Evolutionary conservation across 2,797 vertebrate genomes (phyloP).

Genomic region (Thunnus albacares): DNA sequence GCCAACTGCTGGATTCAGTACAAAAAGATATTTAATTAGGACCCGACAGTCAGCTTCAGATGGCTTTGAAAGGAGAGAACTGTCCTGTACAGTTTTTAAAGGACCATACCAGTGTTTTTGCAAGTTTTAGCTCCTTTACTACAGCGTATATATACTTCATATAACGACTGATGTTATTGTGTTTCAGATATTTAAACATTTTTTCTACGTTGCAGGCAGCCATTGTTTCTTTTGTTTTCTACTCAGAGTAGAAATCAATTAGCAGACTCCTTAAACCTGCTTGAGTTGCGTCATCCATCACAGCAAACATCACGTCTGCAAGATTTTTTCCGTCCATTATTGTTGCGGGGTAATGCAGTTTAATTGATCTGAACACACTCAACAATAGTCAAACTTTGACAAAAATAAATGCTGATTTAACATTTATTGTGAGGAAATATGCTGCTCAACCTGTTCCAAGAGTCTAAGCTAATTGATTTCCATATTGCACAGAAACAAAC

Average conservation of each 20-base stretch:
- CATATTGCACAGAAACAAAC: background rate
- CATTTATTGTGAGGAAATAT: background rate
- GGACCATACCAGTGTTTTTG: slow-evolving; percentile 63
- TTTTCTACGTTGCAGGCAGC: background rate
- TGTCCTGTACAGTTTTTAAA: slow-evolving; percentile 65
- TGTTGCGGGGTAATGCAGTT: background rate
- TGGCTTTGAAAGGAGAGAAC: slow-evolving; percentile 73
- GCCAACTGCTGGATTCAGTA: slow-evolving; percentile 59
- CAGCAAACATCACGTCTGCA: background rate
- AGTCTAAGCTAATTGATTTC: background rate
- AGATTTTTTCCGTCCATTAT: background rate
- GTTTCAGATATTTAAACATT: background rate
- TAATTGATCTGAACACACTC: slow-evolving; percentile 18
- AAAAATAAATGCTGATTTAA: slow-evolving; percentile 9
- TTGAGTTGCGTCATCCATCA: background rate
- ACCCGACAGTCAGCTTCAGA: slow-evolving; percentile 51
- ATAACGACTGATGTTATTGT: background rate
- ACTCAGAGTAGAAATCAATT: slow-evolving; percentile 18
- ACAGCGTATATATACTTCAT: background rate
- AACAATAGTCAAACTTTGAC: background rate
- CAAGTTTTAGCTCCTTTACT: slow-evolving; percentile 32
- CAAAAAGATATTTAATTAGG: slow-evolving; percentile 58
- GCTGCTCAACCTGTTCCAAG: background rate
- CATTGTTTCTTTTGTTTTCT: background rate
- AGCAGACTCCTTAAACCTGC: background rate